These are phyloP conservation scores for Drosophila rufa DNA, from an alignment of 1,140 invertebrate genomes.

Conservation along the genomic window DNA sequence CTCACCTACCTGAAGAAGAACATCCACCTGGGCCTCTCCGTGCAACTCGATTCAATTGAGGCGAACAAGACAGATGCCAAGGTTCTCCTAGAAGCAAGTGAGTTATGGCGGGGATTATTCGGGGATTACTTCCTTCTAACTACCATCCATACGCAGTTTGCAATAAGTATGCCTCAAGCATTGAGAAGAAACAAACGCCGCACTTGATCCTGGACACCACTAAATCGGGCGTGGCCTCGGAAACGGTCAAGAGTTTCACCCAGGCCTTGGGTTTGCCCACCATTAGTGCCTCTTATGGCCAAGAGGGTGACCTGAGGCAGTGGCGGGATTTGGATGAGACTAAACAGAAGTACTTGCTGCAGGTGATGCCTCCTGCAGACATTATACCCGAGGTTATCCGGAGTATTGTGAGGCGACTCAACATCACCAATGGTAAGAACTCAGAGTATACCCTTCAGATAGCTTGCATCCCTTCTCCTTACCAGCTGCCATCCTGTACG, in stretches of 20 bases:
- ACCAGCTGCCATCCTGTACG: constrained; percentile 93
- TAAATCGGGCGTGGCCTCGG: constrained; percentile 90
- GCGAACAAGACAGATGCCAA: constrained; percentile 89
- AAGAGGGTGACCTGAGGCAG: constrained; percentile 91
- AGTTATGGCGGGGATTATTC: background rate
- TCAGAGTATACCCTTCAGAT: fast-evolving
- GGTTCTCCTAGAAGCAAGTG: constrained; percentile 88
- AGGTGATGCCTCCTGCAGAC: constrained; percentile 93
- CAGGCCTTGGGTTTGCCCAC: constrained; percentile 92
- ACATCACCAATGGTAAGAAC: constrained; percentile 91
- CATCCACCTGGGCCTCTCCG: constrained; percentile 88
- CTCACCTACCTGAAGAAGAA: constrained; percentile 89
- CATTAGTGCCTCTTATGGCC: constrained; percentile 93
- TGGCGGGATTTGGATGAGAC: constrained; percentile 90
- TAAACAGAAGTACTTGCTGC: constrained; percentile 90
- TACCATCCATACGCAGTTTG: constrained; percentile 86
- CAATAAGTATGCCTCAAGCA: constrained; percentile 88
- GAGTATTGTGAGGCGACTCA: constrained; percentile 91
- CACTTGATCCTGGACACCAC: constrained; percentile 93
- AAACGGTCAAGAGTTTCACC: constrained; percentile 93
- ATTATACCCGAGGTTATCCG: constrained; percentile 92
- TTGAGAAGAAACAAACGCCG: constrained; percentile 88
- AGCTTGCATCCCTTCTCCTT: background rate
- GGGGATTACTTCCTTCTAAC: background rate
- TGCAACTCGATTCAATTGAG: constrained; percentile 87